Percentiles rank a stretch among this genome's conserved stretches.
Evolutionary conservation across 2,797 vertebrate genomes (phyloP).

Genomic region (Muscicapa comitata): DNA sequence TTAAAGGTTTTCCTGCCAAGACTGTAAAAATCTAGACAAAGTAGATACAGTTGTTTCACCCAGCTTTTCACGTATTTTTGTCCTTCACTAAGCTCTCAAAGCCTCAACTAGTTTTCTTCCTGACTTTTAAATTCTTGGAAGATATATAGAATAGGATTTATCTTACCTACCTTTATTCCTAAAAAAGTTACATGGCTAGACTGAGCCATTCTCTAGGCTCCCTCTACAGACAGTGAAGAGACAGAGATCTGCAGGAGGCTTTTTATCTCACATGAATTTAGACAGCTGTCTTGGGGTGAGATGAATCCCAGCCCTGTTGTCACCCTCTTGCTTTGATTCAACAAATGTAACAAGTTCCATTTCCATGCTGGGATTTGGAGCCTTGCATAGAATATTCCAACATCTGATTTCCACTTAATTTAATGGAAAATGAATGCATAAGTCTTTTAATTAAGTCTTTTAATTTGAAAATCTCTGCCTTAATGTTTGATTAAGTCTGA

Average conservation of each 20-base stretch:
- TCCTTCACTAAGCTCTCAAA: constrained; percentile 22
- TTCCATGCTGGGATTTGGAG: constrained; percentile 37
- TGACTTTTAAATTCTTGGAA: neutral
- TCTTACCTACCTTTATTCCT: constrained; percentile 5
- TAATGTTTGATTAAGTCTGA: constrained; percentile 15
- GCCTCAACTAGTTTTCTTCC: neutral
- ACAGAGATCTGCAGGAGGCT: constrained; percentile 37
- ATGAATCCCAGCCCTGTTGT: constrained; percentile 50
- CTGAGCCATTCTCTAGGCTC: constrained; percentile 36
- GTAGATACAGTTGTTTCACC: constrained; percentile 34
- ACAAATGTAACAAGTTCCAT: constrained; percentile 5
- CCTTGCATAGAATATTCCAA: neutral
- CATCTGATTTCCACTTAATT: constrained; percentile 15
- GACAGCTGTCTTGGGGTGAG: constrained; percentile 56
- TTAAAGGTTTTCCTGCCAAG: constrained; percentile 52
- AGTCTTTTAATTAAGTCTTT: constrained; percentile 3
- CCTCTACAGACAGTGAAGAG: constrained; percentile 51
- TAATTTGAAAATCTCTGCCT: neutral
- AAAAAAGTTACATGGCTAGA: neutral
- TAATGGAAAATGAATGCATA: neutral
- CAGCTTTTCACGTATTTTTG: constrained; percentile 19
- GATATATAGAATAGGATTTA: neutral
- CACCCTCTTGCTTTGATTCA: constrained; percentile 45
- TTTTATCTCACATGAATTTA: constrained; percentile 57
- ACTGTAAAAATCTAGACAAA: constrained; percentile 44